Evolutionary conservation across 1,140 invertebrate species (phyloP).

Genomic region (Drosophila rhopaloa): DNA sequence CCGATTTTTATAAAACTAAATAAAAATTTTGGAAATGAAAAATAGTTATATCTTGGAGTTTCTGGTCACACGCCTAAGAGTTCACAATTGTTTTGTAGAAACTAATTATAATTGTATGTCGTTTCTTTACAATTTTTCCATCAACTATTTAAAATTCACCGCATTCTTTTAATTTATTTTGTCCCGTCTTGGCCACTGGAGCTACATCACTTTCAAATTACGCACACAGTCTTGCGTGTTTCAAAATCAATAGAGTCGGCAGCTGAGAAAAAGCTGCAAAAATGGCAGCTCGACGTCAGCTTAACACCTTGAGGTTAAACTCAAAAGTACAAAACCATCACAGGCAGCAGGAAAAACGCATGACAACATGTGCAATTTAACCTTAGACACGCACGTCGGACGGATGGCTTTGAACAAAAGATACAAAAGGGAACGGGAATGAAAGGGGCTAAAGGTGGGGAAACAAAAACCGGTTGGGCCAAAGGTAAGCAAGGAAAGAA

Average conservation of each 20-base stretch:
- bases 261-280: conserved; percentile 11
- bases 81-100: too few species aligned
- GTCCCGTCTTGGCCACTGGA: neutral
- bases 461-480: conserved; percentile 35
- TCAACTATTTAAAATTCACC: too few species aligned
- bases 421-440: conserved; percentile 31
- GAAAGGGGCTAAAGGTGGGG: neutral
- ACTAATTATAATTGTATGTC: too few species aligned
- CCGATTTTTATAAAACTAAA: too few species aligned
- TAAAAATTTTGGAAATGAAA: too few species aligned
- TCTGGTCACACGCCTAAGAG: too few species aligned
- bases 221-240: conserved; percentile 6
- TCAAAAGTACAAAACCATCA: conserved; percentile 53
- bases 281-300: conserved; percentile 46
- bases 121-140: too few species aligned
- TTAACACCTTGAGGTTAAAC: conserved; percentile 66
- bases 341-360: conserved; percentile 57
- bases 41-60: too few species aligned
- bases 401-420: conserved; percentile 52
- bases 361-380: conserved; percentile 71
- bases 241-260: conserved; percentile 43
- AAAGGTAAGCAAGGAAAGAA: conserved; percentile 67
- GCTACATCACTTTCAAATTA: conserved; percentile 60
- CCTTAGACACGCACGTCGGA: conserved; percentile 60
- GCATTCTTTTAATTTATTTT: neutral